A percentile compares a stretch with the other conserved stretches of the same genome.
Evolutionary conservation across 2,113 vertebrate species (phyloP).

Genomic region (Pardalotus punctatus): DNA sequence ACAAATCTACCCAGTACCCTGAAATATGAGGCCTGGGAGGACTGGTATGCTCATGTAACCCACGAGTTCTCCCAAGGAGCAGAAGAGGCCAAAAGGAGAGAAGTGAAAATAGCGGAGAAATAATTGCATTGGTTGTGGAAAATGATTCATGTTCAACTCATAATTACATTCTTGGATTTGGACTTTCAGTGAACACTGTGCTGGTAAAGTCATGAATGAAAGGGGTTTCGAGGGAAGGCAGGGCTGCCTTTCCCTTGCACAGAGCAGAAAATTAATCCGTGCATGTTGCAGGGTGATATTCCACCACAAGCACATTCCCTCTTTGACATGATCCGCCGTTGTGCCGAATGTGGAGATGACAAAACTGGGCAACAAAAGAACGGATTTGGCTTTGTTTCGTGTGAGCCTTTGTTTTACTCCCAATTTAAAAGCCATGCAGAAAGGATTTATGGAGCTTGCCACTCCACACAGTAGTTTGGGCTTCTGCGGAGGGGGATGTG

Average conservation of each 20-base stretch:
- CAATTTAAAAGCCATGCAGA: background rate
- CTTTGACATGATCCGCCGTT: rapidly evolving
- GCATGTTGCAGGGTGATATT: background rate
- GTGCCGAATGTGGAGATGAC: background rate
- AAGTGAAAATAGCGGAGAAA: background rate
- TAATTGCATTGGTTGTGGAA: background rate
- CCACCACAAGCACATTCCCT: background rate
- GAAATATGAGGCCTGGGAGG: background rate
- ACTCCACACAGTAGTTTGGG: background rate
- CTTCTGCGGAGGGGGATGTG: background rate
- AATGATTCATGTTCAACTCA: background rate
- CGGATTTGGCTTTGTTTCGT: background rate
- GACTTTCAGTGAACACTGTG: background rate
- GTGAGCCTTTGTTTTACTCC: background rate
- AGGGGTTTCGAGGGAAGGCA: background rate
- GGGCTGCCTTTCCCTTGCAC: background rate
- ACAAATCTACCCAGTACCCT: background rate
- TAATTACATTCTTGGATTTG: background rate
- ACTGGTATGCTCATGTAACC: rapidly evolving
- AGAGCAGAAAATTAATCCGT: background rate
- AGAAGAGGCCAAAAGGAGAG: background rate
- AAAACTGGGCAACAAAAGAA: background rate
- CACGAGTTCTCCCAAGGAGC: background rate
- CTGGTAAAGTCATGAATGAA: background rate
- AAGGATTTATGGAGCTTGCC: background rate